phyloP scores from a whole-genome alignment of 2,797 vertebrate genomes.

The Vireo griseus region DNA sequence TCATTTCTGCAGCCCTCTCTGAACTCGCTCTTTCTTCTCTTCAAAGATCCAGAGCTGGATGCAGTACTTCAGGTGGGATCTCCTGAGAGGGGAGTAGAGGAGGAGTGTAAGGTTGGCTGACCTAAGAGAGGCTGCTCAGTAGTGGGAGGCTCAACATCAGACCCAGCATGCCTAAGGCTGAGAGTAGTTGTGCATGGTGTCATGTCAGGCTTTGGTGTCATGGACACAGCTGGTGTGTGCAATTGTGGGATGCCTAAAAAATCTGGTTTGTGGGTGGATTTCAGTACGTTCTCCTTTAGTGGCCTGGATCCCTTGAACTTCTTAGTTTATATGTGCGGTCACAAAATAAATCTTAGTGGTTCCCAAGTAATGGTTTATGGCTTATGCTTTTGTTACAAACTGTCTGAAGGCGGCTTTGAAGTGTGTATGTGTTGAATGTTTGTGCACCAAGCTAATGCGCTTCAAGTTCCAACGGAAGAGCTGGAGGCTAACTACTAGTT shows the following conservation, averaged over 20 bases:
- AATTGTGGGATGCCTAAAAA: not conserved
- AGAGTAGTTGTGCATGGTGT: not conserved
- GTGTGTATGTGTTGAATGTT: not conserved
- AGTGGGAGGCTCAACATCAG: not conserved
- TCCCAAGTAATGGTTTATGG: not conserved
- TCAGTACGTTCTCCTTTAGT: not conserved
- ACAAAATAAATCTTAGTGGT: not conserved
- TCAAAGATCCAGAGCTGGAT: not conserved
- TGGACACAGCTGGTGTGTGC: not conserved
- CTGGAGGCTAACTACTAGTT: not conserved
- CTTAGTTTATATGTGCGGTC: not conserved
- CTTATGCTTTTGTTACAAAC: not conserved
- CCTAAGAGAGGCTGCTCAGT: not conserved
- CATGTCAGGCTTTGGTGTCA: not conserved
- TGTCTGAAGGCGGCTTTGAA: not conserved
- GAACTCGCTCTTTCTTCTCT: accelerated
- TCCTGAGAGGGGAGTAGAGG: not conserved
- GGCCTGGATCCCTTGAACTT: not conserved
- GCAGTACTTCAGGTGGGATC: not conserved
- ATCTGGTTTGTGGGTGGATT: not conserved
- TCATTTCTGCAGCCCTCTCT: not conserved
- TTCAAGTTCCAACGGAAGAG: not conserved
- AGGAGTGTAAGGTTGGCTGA: accelerated
- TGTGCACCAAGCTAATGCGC: not conserved
- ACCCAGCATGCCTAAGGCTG: not conserved